Conservation (phyloP, 2,113 vertebrate species). For the Sarotherodon lohbergeri region DNA sequence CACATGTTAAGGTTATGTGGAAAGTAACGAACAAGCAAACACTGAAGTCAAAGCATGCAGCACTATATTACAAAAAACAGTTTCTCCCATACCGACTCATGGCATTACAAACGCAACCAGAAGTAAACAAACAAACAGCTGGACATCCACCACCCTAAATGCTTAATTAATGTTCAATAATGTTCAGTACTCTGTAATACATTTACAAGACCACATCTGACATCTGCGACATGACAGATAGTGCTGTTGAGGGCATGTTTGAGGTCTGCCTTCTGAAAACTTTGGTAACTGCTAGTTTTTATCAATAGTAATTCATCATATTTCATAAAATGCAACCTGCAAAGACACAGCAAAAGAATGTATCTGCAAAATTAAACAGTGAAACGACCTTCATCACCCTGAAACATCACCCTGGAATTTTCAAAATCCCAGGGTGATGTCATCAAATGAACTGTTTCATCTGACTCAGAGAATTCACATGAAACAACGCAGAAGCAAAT, state of each 20-base stretch:
- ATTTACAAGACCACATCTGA: not conserved
- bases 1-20: not conserved
- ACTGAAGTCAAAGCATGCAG: not conserved
- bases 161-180: not conserved
- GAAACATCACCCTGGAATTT: not conserved
- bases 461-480: not conserved
- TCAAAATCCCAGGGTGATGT: not conserved
- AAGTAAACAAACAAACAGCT: not conserved
- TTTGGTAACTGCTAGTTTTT: not conserved
- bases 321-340: not conserved
- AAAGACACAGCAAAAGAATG: not conserved
- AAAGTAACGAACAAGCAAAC: not conserved
- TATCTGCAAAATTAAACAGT: not conserved
- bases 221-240: not conserved
- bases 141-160: accelerated
- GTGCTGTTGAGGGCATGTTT: accelerated
- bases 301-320: not conserved
- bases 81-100: accelerated
- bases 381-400: not conserved
- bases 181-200: not conserved
- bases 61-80: not conserved
- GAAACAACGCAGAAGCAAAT: not conserved
- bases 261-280: not conserved
- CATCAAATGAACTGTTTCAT: not conserved
- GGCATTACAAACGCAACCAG: accelerated